Evolutionary conservation across 2,113 vertebrate species (phyloP).

Genomic region (Electrona antarctica): DNA sequence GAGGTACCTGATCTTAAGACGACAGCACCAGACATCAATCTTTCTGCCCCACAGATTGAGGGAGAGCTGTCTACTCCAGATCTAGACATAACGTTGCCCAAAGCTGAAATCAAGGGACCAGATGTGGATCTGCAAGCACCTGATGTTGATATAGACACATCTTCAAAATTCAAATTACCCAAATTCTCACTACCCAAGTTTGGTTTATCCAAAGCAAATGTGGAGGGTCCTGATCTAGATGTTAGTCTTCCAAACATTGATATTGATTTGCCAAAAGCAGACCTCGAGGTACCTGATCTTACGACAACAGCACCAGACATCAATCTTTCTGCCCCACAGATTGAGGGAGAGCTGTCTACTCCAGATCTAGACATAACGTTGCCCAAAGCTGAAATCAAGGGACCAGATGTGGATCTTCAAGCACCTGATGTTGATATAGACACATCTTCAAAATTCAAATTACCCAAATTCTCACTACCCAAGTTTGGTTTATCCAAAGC

Average conservation of each 20-base stretch:
- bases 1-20: constrained; percentile 10
- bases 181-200: constrained; percentile 26
- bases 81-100: constrained; percentile 11
- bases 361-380: constrained; percentile 25
- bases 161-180: constrained; percentile 27
- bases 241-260: constrained; percentile 26
- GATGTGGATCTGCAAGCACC: constrained; percentile 16
- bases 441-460: constrained; percentile 15
- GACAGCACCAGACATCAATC: constrained; percentile 33
- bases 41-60: constrained; percentile 34
- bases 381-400: constrained; percentile 15
- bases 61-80: constrained; percentile 28
- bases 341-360: constrained; percentile 24
- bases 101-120: constrained; percentile 12
- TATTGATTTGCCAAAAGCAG: constrained; percentile 12
- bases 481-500: constrained; percentile 23
- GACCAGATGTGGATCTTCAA: constrained; percentile 17
- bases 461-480: constrained; percentile 29
- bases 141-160: constrained; percentile 11
- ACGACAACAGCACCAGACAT: constrained; percentile 34
- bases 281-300: constrained; percentile 11
- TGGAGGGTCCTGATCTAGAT: constrained; percentile 17
- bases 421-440: constrained; percentile 14
- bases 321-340: constrained; percentile 29
- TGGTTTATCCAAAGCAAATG: constrained; percentile 23